Base-by-base conservation (phyloP, 2,113 vertebrate species). In the Macroglossus sobrinus region DNA sequence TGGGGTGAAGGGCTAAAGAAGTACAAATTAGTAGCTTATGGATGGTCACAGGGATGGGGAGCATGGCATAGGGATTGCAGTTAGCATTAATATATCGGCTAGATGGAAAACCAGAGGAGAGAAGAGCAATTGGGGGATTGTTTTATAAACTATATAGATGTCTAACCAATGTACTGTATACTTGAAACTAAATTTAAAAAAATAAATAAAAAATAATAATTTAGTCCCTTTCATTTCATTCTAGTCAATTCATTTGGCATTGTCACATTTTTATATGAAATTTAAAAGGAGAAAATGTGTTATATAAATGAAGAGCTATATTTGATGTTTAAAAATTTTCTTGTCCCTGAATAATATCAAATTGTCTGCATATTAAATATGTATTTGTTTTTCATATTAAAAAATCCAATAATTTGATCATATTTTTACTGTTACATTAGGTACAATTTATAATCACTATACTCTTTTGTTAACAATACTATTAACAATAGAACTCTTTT, bases 201-300 rank as follows among this genome's bases (percentile, higher is more conserved):
- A 4, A 50, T 50, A 50, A 50, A 50, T 47, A 47, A 50, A 50
- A 50, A 50, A 50, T 16, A 50, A 50, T 47, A 59, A 61, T 89
- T 91, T 91, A 66, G 38, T 86, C 50, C 14, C 26, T 66, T 95
- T 96, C 12, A 61, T 84, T 91, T 80, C 86, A 14, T 38, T 71
- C 66, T 22, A 59, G 47, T 75, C 72, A 74, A 24, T 84, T 84
- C n/a, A 74, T 1, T 92, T 30, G 64, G 4, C 38, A 90, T 86
- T 59, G 43, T 94, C 15, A 50, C 14, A 57, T 68, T 85, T 96
- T 87, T 63, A 69, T 40, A 10, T 95, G 82, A 86, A 91, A 81
- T 91, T 93, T 95, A 89, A 68, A 97, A 93, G 28, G 74, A 78
- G 38, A 91, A 88, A 59, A 80, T 90, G 40, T 35, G 30, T 59